Evolutionary conservation across 2,888 invertebrate species (phyloP), one percentile per base, ranked within the genome.

Genomic region (Willowsia nigromaculata): DNA sequence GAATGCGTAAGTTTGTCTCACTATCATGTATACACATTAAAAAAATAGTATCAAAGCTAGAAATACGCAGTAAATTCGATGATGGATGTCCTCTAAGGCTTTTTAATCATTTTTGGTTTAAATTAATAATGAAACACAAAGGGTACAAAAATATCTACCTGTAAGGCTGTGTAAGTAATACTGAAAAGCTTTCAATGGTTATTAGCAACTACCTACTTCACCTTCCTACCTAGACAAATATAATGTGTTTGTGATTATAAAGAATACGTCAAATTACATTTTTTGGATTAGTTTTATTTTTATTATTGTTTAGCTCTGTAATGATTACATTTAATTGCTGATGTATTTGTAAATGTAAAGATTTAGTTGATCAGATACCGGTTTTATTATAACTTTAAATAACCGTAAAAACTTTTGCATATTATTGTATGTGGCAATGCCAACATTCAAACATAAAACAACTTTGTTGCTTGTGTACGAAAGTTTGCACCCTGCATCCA

Each of bases 1-100:
- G 86, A 40, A 37, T 71, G 4, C 22, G 86, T 86, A 86, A 86
- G 86, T 30, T n/a, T 1, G 11, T 43, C 3, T 40, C 22, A 25
- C 13, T 7, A 7, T 59, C 4, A 9, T 59, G 11, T 25, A 59
- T 59, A 18, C 5, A n/a, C 22, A 11, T 25, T 22, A 27, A 7
- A 1, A 0, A 13, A 62, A 62, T 6, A 15, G 9, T 22, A 27
- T 18, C 15, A 30, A 27, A 13, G 1, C 7, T 43, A 43, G 11
- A 37, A 9, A 37, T 37, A 9, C n/a, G n/a, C n/a, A n/a, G n/a
- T n/a, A n/a, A n/a, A n/a, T n/a, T n/a, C n/a, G n/a, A n/a, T n/a
- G n/a, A n/a, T n/a, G n/a, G n/a, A n/a, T n/a, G n/a, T n/a, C n/a
- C n/a, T n/a, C n/a, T n/a, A n/a, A n/a, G n/a, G n/a, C n/a, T n/a